These are phyloP conservation scores for Dolomedes plantarius DNA, from an alignment of 2,888 invertebrate species.

Conservation along the genomic window DNA sequence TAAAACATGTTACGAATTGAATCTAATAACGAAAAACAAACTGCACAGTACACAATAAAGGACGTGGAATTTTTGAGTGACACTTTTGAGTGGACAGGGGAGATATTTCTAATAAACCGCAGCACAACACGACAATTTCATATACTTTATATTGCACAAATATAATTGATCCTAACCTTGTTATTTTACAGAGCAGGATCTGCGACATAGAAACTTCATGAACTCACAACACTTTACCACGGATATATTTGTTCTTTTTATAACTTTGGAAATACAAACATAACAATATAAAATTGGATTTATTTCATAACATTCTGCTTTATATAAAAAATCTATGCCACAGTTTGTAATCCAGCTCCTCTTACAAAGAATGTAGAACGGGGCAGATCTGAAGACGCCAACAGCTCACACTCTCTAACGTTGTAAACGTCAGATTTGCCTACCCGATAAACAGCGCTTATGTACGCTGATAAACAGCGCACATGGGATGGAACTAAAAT, in stretches of 20 bases:
- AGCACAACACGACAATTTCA: slow-evolving; percentile 66
- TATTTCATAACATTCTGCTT: neutral
- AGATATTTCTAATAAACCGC: slow-evolving; percentile 55
- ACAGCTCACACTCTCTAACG: slow-evolving; percentile 53
- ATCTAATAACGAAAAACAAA: slow-evolving; percentile 62
- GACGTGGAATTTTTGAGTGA: slow-evolving; percentile 46
- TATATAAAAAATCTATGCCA: slow-evolving; percentile 31
- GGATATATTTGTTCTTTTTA: neutral
- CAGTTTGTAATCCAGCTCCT: slow-evolving; percentile 50
- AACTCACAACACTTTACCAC: neutral
- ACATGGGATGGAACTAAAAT: slow-evolving; percentile 22
- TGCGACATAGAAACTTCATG: neutral
- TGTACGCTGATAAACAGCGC: slow-evolving; percentile 13
- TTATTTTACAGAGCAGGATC: slow-evolving; percentile 57
- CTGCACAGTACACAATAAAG: slow-evolving; percentile 64
- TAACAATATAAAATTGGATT: slow-evolving; percentile 10
- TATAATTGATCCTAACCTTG: slow-evolving; percentile 29
- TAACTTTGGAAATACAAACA: neutral
- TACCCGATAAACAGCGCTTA: no score
- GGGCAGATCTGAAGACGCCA: slow-evolving; percentile 38
- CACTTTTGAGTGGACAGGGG: slow-evolving; percentile 53
- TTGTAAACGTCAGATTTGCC: slow-evolving; percentile 24
- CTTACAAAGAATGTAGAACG: slow-evolving; percentile 30
- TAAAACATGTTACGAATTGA: slow-evolving; percentile 63
- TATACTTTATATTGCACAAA: slow-evolving; percentile 61